Base-by-base conservation (phyloP, 2,797 vertebrate genomes). In the Macropus fuliginosus region DNA sequence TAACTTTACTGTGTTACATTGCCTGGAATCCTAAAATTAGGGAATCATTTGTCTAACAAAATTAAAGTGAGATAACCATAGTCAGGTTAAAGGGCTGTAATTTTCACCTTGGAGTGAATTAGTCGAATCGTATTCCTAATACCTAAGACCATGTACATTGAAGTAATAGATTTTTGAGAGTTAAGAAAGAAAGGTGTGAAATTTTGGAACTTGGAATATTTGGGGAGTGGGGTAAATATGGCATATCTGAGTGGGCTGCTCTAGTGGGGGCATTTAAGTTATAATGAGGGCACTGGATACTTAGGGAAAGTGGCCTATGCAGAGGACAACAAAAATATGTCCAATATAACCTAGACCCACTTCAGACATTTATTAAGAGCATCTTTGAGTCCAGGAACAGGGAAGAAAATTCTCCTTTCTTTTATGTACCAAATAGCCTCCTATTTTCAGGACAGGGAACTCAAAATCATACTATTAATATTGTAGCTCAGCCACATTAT, bases 21-120 rank as follows among this genome's bases (percentile, higher is more conserved):
- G 91, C 40, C 46, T 56, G 29, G 81, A 55, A 93, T 3, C 31
- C 16, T 93, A 90, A 92, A 66, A 91, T 93, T 91, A 59, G 94
- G 94, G 93, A n/a, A 55, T 92, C 4, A 90, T 90, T 95, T 94
- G 54, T 29, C 59, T 56, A 89, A 90, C 24, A 93, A 13, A 34
- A 96, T 91, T 54, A 91, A 94, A 57, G 52, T 29, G 0, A 91
- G 90, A 4, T 55, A 66, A 90, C 92, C 93, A 24, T 92, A 96
- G n/a, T 18, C 74, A 6, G 28, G 2, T 94, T 93, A 94, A 94
- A 46, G 10, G 56, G 13, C 29, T 95, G 9, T 52, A 46, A 92
- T 21, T n/a, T 90, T 90, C 16, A 91, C 24, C 81, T 95, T 74
- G 34, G 52, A 31, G 29, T 28, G 50, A 95, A 90, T 57, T 55